Evolutionary conservation across 2,797 vertebrate species (phyloP).

Genomic region (Leuciscus waleckii): DNA sequence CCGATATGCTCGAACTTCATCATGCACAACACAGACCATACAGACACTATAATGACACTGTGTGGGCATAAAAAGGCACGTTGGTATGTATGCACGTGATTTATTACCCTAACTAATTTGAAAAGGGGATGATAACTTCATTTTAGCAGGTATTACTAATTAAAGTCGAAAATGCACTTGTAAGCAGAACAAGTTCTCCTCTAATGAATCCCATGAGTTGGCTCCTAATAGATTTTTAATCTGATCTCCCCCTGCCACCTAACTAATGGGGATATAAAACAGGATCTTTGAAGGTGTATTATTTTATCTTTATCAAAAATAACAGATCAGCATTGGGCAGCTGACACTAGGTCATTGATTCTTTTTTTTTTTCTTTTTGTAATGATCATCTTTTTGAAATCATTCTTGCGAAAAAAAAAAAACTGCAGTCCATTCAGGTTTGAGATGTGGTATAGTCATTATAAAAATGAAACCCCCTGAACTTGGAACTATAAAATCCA

Average conservation of each 20-base stretch:
- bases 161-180: conserved; percentile 51
- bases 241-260: conserved; percentile 50
- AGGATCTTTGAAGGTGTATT: conserved; percentile 23
- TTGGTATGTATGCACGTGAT: conserved; percentile 32
- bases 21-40: background rate
- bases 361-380: background rate
- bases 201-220: conserved; percentile 54
- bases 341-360: background rate
- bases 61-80: background rate
- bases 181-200: conserved; percentile 46
- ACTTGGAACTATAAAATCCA: conserved; percentile 15
- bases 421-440: background rate
- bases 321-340: conserved; percentile 38
- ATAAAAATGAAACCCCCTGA: conserved; percentile 2
- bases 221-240: conserved; percentile 57
- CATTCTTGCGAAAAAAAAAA: conserved; percentile 27
- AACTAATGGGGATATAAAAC: conserved; percentile 42
- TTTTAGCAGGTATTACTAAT: conserved; percentile 48
- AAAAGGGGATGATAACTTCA: conserved; percentile 31
- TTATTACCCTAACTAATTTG: conserved; percentile 6
- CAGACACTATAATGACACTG: background rate
- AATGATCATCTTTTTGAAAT: conserved; percentile 2
- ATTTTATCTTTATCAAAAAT: conserved; percentile 45
- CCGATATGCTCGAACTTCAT: background rate
- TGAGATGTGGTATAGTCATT: background rate